Base-by-base conservation (phyloP, 2,888 invertebrate genomes). In the Harpalus rubripes region DNA sequence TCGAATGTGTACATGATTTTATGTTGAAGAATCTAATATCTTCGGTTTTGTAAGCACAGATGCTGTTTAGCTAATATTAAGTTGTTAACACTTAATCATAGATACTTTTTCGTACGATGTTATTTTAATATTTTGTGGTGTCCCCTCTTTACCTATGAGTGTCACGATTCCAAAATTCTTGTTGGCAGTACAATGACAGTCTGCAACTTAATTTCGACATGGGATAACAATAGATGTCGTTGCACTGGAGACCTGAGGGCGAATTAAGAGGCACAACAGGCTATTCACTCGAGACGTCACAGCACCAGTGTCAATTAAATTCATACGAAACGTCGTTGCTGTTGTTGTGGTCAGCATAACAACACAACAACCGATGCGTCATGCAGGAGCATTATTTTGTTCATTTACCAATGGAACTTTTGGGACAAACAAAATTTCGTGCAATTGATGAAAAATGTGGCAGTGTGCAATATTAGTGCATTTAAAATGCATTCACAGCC, bases 141-240 rank as follows among this genome's bases (percentile, higher is more conserved):
- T 12, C 5, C 32, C 32, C 32, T 32, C 32, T 32, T 52, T 52
- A 52, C 44, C 44, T 52, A 52, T 52, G 44, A 52, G 44, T 52
- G 44, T 52, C 44, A 52, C 44, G 44, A 52, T 12, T 52, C 44
- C 44, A 52, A 12, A 52, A 52, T 52, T 52, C 44, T 52, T 52
- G 44, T 52, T 12, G 10, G 44, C 10, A 8, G 44, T 52, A 52
- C 44, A 52, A 10, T 52, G 44, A 52, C 44, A 52, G 72, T 74
- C 72, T 74, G 72, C 72, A 41, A 74, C 44, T 74, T 74, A 74
- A 74, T 74, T 74, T 74, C 44, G 72, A 74, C 44, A 52, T 52
- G 44, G 44, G 44, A 52, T 52, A 74, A 74, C 72, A 74, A 74
- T 74, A 22, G 16, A 44, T 44, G 72, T 74, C 72, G 72, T 74